A percentile compares a stretch with the other conserved stretches of the same genome.
Evolutionary conservation across 92 coral and sea anemone species (phyloP).

Genomic region (Anthopleura xanthogrammica): DNA sequence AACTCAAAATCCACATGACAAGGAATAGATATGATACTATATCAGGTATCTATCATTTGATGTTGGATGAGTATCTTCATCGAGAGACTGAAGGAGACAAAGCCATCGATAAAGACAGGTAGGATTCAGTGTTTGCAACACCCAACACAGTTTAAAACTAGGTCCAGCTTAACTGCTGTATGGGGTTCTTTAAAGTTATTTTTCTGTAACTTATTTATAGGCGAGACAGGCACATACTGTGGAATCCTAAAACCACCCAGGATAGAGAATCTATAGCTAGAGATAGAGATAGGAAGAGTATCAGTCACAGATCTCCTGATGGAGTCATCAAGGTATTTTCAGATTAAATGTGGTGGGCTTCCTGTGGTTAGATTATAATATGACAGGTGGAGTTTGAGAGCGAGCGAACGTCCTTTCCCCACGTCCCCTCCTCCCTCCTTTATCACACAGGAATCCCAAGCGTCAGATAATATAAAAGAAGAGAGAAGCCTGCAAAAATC

Average conservation of each 20-base stretch:
- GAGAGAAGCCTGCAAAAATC: too few relatives aligned
- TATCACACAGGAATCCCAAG: too few relatives aligned
- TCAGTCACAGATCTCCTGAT: slow-evolving; percentile 14
- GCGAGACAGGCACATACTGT: slow-evolving; percentile 30
- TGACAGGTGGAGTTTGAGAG: too few relatives aligned
- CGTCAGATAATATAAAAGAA: too few relatives aligned
- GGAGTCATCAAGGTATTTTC: slow-evolving; percentile 25
- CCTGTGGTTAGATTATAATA: not conserved
- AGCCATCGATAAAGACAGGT: slow-evolving; percentile 28
- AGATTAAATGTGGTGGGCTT: not conserved
- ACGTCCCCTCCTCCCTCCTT: too few relatives aligned
- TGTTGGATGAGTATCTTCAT: slow-evolving; percentile 72
- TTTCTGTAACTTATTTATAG: not conserved
- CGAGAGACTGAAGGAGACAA: slow-evolving; percentile 20
- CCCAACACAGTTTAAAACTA: too few relatives aligned
- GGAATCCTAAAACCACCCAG: slow-evolving; percentile 9
- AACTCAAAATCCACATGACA: slow-evolving; percentile 66
- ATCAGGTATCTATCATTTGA: slow-evolving; percentile 72
- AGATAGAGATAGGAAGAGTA: slow-evolving; percentile 2
- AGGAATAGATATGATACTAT: slow-evolving; percentile 78
- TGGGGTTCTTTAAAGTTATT: not conserved
- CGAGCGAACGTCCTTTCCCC: too few relatives aligned
- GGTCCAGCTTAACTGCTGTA: too few relatives aligned
- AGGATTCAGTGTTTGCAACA: not conserved
- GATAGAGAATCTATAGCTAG: not conserved